Evolutionary conservation across 2,888 invertebrate genomes (phyloP), one percentile per base, ranked within the genome.

Genomic region (Iselma pallidipennis): DNA sequence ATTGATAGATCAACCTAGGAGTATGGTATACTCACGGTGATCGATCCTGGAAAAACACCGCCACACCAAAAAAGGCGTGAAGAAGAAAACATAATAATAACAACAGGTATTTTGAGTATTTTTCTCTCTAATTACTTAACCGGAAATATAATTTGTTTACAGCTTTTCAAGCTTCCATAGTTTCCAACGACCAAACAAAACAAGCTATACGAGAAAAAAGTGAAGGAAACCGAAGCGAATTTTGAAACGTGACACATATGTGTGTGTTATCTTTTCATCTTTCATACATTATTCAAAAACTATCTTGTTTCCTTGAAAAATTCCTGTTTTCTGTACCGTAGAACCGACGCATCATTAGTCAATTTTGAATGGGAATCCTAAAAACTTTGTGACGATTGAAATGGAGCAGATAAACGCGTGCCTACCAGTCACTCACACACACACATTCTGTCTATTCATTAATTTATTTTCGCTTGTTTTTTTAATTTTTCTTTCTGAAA

Each of bases 71-170:
- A n/a, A n/a, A n/a, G n/a, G n/a, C n/a, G n/a, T 37, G 53, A 33
- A 53, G 33, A 33, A 33, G 33, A 19, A 31, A 33, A 2, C 7
- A 19, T 7, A 53, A 23, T 26, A 26, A 53, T 26, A n/a, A n/a
- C n/a, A n/a, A n/a, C n/a, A n/a, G n/a, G n/a, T n/a, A n/a, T n/a
- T n/a, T n/a, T n/a, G n/a, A n/a, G n/a, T n/a, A n/a, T n/a, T n/a
- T n/a, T n/a, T n/a, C n/a, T n/a, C n/a, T n/a, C n/a, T n/a, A n/a
- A n/a, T n/a, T n/a, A 16, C 14, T 45, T 33, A 50, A 51, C 59
- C 59, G 59, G 59, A 55, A 55, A 33, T 51, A 29, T 26, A 55
- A 50, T 60, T 55, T 55, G 50, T 60, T 60, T 51, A 54, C 55
- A 37, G 33, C 25, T 9, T 14, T 14, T 37, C 16, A 19, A 16